Base-by-base conservation (phyloP, 2,797 vertebrate species). In the Enteromius argenteus region DNA sequence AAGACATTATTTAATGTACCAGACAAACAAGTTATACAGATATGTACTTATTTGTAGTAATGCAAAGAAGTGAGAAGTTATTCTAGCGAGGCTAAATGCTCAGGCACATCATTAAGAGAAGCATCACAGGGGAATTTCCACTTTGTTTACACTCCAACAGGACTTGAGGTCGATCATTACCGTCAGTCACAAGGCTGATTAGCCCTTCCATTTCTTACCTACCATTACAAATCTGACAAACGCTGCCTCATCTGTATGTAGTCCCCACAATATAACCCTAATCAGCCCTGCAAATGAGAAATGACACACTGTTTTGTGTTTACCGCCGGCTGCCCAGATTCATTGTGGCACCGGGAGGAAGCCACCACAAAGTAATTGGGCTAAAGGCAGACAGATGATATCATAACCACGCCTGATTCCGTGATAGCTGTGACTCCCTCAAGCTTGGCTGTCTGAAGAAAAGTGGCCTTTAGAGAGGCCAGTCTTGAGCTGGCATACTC, bases 321-420 rank as follows among this genome's bases (percentile, higher is more conserved):
- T 90, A 92, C 60, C 42, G n/a, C 49, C 67, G 60, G 49, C 67
- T 74, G 39, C 42, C 44, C 58, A 49, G 83, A 85, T 85, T 84
- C 71, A 72, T 35, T 60, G 73, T 60, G 58, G 83, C 62, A 79
- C 68, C 13, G 4, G 51, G 78, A 72, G 21, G 42, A 42, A 83
- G 83, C 64, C 77, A 60, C 67, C n/a, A 60, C 87, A 86, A 90
- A 91, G 92, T 94, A 94, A 95, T 95, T 94, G 91, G 92, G 92
- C 91, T 92, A 93, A 95, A 94, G 91, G 90, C 89, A 92, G 93
- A 93, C 91, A 92, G 93, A 93, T 94, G 92, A 94, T 95, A 94
- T 94, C 93, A 94, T 94, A 94, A 94, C 91, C 92, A 93, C 92
- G 93, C 91, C 91, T 86, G 93, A 94, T 94, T 92, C 88, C 90